Percentiles rank a stretch among this genome's conserved stretches.
Conservation (phyloP, 2,888 invertebrate genomes). For the Falcaria lacertinaria region DNA sequence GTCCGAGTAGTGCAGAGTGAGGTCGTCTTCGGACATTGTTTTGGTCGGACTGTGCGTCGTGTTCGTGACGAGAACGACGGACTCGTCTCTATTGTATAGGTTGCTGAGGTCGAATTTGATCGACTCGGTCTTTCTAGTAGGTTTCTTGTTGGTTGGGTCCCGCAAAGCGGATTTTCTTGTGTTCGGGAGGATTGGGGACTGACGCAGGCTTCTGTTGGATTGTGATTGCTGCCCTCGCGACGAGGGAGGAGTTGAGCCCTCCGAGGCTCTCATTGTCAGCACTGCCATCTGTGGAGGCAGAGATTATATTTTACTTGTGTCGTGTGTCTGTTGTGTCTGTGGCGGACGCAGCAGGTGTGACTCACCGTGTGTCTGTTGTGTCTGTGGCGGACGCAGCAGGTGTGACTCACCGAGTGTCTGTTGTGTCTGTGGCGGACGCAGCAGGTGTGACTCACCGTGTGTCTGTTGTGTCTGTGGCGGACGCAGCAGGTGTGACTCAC, state of each 20-base stretch:
- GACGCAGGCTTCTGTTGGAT: slow-evolving; percentile 16
- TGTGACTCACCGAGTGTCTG: background rate
- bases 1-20: slow-evolving; percentile 47
- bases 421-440: background rate
- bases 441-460: background rate
- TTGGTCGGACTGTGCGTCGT: slow-evolving; percentile 13
- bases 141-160: slow-evolving; percentile 37
- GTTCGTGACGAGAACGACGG: slow-evolving; percentile 20
- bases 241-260: slow-evolving; percentile 11
- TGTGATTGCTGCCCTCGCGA: slow-evolving; percentile 9
- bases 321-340: background rate
- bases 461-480: background rate
- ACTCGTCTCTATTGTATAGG: slow-evolving; percentile 29
- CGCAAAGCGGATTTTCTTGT: slow-evolving; percentile 62
- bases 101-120: slow-evolving; percentile 70
- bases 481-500: background rate
- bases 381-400: background rate
- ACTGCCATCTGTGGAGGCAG: background rate
- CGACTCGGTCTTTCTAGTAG: slow-evolving; percentile 49
- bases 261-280: background rate
- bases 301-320: no score
- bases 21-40: slow-evolving; percentile 25
- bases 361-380: background rate
- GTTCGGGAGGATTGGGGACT: slow-evolving; percentile 24
- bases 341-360: background rate